A percentile compares a stretch with the other conserved stretches of the same genome.
phyloP scores from a whole-genome alignment of 1,140 invertebrate species.

The Neelides sp. region DNA sequence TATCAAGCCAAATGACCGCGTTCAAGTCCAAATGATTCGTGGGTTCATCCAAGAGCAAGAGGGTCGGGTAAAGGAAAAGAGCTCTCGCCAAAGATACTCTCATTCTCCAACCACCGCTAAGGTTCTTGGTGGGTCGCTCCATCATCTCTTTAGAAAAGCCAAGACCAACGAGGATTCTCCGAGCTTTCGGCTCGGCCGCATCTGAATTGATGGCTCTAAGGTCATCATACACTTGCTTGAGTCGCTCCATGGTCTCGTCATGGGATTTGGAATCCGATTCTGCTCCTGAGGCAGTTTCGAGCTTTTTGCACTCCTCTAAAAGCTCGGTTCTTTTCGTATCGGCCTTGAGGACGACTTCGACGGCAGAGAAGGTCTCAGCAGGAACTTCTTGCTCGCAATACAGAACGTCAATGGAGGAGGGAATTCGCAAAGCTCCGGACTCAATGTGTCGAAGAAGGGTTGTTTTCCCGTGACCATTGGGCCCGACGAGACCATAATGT shows the following conservation, averaged over 20 bases:
- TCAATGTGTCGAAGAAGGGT: slow-evolving; percentile 88
- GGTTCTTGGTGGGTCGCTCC: slow-evolving; percentile 80
- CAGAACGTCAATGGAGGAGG: slow-evolving; percentile 90
- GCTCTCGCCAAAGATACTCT: slow-evolving; percentile 87
- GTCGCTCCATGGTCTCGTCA: slow-evolving; percentile 23
- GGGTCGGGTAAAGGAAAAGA: slow-evolving; percentile 80
- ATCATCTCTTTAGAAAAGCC: slow-evolving; percentile 93
- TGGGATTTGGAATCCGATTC: slow-evolving; percentile 18
- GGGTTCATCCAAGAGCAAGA: slow-evolving; percentile 93
- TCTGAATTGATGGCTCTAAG: slow-evolving; percentile 91
- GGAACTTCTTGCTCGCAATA: slow-evolving; percentile 98
- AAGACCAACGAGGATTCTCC: slow-evolving; percentile 90
- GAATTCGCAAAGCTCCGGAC: slow-evolving; percentile 75
- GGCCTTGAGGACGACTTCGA: slow-evolving; percentile 81
- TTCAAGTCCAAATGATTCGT: slow-evolving; percentile 90
- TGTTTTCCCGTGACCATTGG: slow-evolving; percentile 99
- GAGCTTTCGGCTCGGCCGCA: slow-evolving; percentile 85
- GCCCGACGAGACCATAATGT: slow-evolving; percentile 93
- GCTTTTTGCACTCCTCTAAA: slow-evolving; percentile 65
- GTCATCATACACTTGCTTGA: slow-evolving; percentile 74
- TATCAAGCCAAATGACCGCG: slow-evolving; percentile 98
- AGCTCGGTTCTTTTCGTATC: slow-evolving; percentile 76
- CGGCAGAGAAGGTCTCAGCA: slow-evolving; percentile 79
- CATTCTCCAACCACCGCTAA: slow-evolving; percentile 98
- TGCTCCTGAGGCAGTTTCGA: slow-evolving; percentile 47